These are phyloP conservation scores for Ophion slaviceki DNA, from an alignment of 2,888 invertebrate genomes.

Conservation along the genomic window DNA sequence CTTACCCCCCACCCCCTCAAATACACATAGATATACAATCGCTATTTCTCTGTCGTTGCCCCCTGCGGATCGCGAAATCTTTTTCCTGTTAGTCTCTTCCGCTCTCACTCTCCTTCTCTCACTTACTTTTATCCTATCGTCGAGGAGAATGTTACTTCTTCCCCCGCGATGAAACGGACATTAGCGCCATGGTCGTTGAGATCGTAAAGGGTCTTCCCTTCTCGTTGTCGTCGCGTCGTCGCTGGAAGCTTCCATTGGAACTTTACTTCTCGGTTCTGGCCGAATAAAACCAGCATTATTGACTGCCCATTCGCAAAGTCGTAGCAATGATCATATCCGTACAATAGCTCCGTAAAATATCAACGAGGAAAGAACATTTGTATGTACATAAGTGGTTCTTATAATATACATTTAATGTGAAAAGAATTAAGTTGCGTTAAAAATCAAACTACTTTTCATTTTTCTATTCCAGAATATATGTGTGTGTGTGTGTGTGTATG, in stretches of 20 bases:
- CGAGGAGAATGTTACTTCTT: constrained; percentile 30
- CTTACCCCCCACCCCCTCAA: not conserved
- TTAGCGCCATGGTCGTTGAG: constrained; percentile 49
- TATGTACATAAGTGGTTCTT: not conserved
- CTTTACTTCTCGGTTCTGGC: constrained; percentile 30
- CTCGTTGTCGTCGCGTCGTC: constrained; percentile 10
- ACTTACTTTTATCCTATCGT: constrained; percentile 53
- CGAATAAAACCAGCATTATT: constrained; percentile 11
- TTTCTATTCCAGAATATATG: too few species aligned
- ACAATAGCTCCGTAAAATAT: constrained; percentile 1
- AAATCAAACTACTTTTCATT: too few species aligned
- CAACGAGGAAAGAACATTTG: constrained; percentile 11
- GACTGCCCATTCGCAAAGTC: constrained; percentile 17
- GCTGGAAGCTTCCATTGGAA: constrained; percentile 31
- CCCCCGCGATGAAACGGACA: constrained; percentile 55
- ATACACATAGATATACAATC: not conserved
- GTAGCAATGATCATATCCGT: constrained; percentile 9
- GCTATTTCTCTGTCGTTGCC: not conserved
- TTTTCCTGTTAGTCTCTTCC: not conserved
- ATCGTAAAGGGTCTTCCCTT: constrained; percentile 41
- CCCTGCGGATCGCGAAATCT: constrained; percentile 1
- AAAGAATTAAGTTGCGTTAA: too few species aligned
- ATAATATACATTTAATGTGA: not conserved
- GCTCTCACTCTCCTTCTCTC: constrained; percentile 2
- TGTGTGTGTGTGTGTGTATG: too few species aligned